phyloP scores from a whole-genome alignment of 1,140 invertebrate species.

The Hesperophylax magnus region DNA sequence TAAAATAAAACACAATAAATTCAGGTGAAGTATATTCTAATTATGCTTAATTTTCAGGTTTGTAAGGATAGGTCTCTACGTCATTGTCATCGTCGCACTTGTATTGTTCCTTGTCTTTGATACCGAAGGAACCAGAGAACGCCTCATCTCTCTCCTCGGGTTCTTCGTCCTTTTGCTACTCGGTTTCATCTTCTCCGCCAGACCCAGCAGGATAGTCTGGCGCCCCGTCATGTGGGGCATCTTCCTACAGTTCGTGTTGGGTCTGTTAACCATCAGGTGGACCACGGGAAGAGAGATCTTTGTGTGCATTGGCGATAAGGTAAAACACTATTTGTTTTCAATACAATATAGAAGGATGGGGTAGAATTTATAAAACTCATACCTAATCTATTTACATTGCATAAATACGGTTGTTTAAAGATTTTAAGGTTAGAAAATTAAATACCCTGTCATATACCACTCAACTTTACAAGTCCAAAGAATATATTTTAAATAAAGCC shows the following conservation, averaged over 20 bases:
- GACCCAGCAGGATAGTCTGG: conserved; percentile 73
- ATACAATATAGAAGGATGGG: no score
- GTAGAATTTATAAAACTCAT: no score
- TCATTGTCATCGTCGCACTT: conserved; percentile 67
- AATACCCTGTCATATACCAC: no score
- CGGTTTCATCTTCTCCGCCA: conserved; percentile 70
- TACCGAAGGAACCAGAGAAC: conserved; percentile 72
- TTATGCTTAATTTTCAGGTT: conserved; percentile 56
- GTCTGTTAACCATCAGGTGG: conserved; percentile 90
- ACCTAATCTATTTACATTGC: no score
- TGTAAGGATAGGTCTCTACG: conserved; percentile 60
- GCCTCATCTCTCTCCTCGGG: conserved; percentile 79
- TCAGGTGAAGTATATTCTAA: no score
- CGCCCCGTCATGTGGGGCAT: conserved; percentile 82
- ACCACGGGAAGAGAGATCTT: conserved; percentile 82
- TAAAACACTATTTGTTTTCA: no score
- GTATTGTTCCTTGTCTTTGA: conserved; percentile 77
- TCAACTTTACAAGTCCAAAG: no score
- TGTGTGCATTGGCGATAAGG: conserved; percentile 84
- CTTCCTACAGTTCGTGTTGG: conserved; percentile 87
- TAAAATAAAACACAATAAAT: no score
- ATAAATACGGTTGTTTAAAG: no score
- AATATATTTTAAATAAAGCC: no score
- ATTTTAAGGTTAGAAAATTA: no score
- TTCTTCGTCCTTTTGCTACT: conserved; percentile 66